Conservation (phyloP, 2,113 vertebrate species). For the Erythrocercus mccallii region DNA sequence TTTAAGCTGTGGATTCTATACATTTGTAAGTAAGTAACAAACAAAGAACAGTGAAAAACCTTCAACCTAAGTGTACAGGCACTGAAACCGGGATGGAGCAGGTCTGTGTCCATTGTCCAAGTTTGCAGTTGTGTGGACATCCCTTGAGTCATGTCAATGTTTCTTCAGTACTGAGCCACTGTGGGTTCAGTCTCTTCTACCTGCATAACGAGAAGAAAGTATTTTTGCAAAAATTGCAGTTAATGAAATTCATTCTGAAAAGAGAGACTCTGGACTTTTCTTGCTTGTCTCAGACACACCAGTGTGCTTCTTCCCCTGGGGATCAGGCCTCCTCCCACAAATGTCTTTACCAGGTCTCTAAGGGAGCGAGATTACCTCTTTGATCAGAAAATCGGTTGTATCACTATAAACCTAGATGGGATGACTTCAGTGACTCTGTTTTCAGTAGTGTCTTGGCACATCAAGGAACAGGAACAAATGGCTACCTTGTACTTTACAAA, state of each 20-base stretch:
- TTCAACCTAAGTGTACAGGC: background rate
- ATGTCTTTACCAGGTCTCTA: background rate
- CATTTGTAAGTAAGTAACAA: background rate
- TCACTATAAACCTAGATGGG: background rate
- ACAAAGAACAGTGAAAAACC: background rate
- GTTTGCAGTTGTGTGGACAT: background rate
- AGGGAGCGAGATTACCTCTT: background rate
- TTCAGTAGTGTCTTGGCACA: background rate
- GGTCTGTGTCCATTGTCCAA: background rate
- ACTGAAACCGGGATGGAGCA: background rate
- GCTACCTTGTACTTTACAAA: background rate
- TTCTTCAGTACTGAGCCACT: background rate
- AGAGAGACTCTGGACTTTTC: background rate
- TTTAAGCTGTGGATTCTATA: background rate
- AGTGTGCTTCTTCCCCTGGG: background rate
- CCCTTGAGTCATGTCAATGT: background rate
- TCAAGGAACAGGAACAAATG: background rate
- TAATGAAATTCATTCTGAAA: background rate
- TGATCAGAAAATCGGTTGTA: background rate
- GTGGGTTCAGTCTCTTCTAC: background rate
- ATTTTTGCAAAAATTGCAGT: background rate
- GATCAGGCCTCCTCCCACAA: background rate
- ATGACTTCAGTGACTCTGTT: background rate
- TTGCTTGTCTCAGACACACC: background rate
- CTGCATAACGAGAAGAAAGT: background rate